Evolutionary conservation across 2,113 vertebrate genomes (phyloP).

Genomic region (Herpetotheres cachinnans): DNA sequence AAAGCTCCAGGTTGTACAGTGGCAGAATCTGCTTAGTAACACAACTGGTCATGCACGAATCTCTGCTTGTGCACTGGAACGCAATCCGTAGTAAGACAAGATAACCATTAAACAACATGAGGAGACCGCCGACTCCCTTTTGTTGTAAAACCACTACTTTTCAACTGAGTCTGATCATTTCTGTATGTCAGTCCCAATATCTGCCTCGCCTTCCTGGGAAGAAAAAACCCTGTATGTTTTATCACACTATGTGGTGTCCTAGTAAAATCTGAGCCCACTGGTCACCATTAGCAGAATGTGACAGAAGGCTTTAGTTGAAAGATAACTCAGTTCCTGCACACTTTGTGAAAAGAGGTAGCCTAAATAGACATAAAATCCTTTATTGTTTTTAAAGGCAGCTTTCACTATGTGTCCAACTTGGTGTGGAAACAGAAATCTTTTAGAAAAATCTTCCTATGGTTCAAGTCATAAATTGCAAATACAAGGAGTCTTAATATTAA

Average conservation of each 20-base stretch:
- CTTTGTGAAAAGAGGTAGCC: neutral
- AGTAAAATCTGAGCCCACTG: neutral
- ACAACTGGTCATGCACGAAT: neutral
- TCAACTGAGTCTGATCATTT: neutral
- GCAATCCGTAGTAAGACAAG: neutral
- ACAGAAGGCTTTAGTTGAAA: neutral
- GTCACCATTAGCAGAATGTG: neutral
- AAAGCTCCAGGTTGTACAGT: neutral
- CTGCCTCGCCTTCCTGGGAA: neutral
- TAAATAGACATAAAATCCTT: neutral
- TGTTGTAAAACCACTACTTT: neutral
- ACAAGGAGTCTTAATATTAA: neutral
- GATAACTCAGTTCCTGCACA: neutral
- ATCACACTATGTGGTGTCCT: neutral
- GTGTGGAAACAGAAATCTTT: neutral
- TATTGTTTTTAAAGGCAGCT: neutral
- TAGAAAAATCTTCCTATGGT: neutral
- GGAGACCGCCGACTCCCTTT: neutral
- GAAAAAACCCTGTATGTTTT: fast-evolving
- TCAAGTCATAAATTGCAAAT: neutral
- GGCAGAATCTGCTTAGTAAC: neutral
- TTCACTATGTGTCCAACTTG: neutral
- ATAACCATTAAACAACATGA: neutral
- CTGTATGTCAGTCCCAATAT: neutral
- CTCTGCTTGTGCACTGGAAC: neutral